Conservation (phyloP, 2,888 invertebrate species). For the Erpobdella octoculata region DNA sequence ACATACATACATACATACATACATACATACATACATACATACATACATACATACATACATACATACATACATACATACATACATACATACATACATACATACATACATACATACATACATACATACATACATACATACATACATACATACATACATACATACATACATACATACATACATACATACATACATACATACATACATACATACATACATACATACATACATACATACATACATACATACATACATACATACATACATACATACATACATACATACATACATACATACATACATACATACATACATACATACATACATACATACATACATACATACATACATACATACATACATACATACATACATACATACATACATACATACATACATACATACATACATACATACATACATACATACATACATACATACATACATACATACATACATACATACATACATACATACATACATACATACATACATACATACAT, state of each 20-base stretch:
- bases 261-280: slow-evolving; percentile 18
- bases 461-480: no score
- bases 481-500: no score
- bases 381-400: no score
- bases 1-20: slow-evolving; percentile 27
- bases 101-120: slow-evolving; percentile 20
- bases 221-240: background rate
- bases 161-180: background rate
- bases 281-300: background rate
- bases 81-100: slow-evolving; percentile 27
- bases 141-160: background rate
- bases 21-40: slow-evolving; percentile 29
- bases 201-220: background rate
- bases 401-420: no score
- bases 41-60: slow-evolving; percentile 28
- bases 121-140: no score
- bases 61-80: slow-evolving; percentile 30
- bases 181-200: background rate
- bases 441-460: no score
- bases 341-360: no score
- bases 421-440: no score
- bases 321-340: no score
- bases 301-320: no score
- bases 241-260: background rate
- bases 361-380: no score